Conservation (phyloP, 2,797 vertebrate species). For the Cetoscarus ocellatus region DNA sequence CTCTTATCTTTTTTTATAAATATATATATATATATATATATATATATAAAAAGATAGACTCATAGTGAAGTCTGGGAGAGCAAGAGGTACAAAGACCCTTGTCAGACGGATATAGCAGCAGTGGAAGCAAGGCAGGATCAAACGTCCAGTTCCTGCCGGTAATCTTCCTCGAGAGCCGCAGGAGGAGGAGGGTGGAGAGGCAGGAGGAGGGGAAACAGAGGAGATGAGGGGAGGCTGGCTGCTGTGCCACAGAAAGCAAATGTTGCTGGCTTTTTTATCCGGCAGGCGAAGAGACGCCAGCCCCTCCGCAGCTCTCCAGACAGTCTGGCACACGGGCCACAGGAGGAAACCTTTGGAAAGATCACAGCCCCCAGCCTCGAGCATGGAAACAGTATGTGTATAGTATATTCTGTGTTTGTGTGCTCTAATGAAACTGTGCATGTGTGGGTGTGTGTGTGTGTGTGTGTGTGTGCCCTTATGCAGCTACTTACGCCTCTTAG, state of each 20-base stretch:
- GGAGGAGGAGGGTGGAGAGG: conserved; percentile 1
- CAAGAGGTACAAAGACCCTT: conserved; percentile 63
- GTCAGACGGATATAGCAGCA: conserved; percentile 60
- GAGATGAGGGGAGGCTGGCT: conserved; percentile 35
- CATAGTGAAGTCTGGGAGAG: conserved; percentile 36
- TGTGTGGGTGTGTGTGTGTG: conserved; percentile 13
- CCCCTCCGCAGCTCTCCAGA: conserved; percentile 69
- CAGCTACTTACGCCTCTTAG: conserved; percentile 56
- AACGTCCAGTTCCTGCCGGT: conserved; percentile 69
- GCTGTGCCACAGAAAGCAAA: conserved; percentile 68
- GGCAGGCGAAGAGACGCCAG: conserved; percentile 57
- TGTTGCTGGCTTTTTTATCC: conserved; percentile 60
- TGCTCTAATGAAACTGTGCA: neutral
- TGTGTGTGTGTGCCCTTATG: conserved; percentile 34
- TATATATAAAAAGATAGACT: conserved; percentile 29
- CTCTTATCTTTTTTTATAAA: conserved; percentile 46
- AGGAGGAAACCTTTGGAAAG: conserved; percentile 76
- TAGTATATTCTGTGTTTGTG: conserved; percentile 23
- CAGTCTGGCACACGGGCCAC: conserved; percentile 77
- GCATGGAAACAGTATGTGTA: conserved; percentile 59
- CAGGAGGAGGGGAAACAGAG: conserved; percentile 1
- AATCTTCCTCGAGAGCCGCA: conserved; percentile 57
- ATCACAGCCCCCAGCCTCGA: conserved; percentile 73
- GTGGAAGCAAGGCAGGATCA: conserved; percentile 73
- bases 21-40: no score